A percentile compares a stretch with the other conserved stretches of the same genome.
Conservation (phyloP, 2,113 vertebrate species). For the Sigmodon hispidus region DNA sequence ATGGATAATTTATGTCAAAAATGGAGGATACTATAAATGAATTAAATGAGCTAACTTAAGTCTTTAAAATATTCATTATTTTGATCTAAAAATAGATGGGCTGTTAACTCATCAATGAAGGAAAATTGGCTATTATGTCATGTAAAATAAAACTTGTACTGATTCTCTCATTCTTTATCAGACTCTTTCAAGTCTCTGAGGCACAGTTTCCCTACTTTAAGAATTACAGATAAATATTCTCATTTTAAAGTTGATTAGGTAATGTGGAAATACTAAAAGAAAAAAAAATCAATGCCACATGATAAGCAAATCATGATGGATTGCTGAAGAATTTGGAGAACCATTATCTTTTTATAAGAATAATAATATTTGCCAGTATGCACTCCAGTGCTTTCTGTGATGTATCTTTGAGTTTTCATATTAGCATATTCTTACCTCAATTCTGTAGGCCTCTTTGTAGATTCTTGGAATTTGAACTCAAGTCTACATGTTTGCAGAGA, state of each 20-base stretch:
- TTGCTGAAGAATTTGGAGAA: not conserved
- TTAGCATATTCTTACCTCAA: not conserved
- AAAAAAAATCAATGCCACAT: not conserved
- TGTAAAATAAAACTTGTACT: not conserved
- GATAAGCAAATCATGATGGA: not conserved
- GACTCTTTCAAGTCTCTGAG: not conserved
- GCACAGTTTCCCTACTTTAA: not conserved
- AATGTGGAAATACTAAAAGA: not conserved
- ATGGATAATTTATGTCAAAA: not conserved
- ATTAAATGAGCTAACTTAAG: not conserved
- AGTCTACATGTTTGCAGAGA: no score
- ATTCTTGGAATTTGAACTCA: not conserved
- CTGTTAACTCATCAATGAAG: not conserved
- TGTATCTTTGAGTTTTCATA: not conserved
- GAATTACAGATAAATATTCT: not conserved
- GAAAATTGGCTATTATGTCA: not conserved
- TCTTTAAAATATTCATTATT: not conserved
- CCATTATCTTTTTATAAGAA: not conserved
- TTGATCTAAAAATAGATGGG: not conserved
- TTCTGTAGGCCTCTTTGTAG: not conserved
- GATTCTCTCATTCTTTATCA: not conserved
- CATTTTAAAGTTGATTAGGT: not conserved
- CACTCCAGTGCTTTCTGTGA: not conserved
- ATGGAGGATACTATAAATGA: not conserved
- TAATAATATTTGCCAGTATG: not conserved